Conservation (phyloP, 2,888 invertebrate genomes). For the Malacosoma neustria region DNA sequence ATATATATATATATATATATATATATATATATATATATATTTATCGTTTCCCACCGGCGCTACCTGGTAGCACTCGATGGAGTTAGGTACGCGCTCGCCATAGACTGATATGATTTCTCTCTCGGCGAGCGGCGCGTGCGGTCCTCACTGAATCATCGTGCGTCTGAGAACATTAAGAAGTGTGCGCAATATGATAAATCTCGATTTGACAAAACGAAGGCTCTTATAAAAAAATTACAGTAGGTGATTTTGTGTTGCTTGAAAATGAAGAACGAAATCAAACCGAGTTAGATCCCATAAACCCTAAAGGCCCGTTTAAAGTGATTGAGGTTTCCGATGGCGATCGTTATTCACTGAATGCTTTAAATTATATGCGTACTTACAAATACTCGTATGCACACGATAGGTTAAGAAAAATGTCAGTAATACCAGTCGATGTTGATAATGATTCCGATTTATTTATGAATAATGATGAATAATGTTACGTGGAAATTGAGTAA, state of each 20-base stretch:
- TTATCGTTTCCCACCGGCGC: too few relatives aligned
- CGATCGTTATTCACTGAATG: slow-evolving; percentile 11
- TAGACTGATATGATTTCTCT: too few relatives aligned
- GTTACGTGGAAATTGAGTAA: too few relatives aligned
- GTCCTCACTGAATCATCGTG: too few relatives aligned
- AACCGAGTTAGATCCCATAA: slow-evolving; percentile 16
- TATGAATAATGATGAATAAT: too few relatives aligned
- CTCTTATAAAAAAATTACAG: slow-evolving; percentile 5
- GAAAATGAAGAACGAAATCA: slow-evolving; percentile 14
- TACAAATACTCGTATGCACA: slow-evolving; percentile 19
- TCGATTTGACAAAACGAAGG: slow-evolving; percentile 1
- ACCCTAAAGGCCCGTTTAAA: slow-evolving; percentile 13
- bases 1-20: too few relatives aligned
- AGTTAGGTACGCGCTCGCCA: too few relatives aligned
- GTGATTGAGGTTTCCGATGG: slow-evolving; percentile 11
- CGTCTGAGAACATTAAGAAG: slow-evolving; percentile 4
- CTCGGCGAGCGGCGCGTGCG: too few relatives aligned
- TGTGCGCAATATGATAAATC: slow-evolving; percentile 4
- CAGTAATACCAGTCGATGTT: not conserved
- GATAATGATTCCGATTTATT: too few relatives aligned
- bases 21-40: too few relatives aligned
- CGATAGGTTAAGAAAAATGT: slow-evolving; percentile 6
- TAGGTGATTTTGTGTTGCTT: slow-evolving; percentile 16
- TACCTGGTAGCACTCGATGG: too few relatives aligned
- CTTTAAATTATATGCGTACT: slow-evolving; percentile 9